A percentile compares a stretch with the other conserved stretches of the same genome.
These are phyloP conservation scores for Tyto alba DNA, from an alignment of 2,113 vertebrate genomes.

Conservation along the genomic window DNA sequence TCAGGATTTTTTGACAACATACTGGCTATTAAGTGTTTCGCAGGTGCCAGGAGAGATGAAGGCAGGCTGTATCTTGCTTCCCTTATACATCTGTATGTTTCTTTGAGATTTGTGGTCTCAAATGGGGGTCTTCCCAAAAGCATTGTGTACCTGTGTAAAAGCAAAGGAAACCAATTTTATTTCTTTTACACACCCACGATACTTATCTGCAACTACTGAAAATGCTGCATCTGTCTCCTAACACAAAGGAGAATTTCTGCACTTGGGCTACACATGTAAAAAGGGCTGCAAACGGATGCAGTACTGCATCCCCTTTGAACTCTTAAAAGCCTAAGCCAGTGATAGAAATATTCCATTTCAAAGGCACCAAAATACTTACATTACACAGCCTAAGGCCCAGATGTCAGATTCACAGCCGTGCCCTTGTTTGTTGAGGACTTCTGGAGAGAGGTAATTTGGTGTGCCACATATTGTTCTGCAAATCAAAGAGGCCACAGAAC, in stretches of 20 bases:
- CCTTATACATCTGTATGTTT: conserved; percentile 94
- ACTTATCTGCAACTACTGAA: background rate
- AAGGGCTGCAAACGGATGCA: background rate
- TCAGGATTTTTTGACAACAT: conserved; percentile 92
- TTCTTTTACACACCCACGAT: background rate
- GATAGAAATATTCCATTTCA: background rate
- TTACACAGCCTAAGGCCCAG: conserved; percentile 97
- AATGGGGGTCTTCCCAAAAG: conserved; percentile 92
- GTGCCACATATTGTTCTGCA: conserved; percentile 97
- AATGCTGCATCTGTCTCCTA: background rate
- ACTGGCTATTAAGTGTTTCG: conserved; percentile 89
- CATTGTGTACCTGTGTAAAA: conserved; percentile 90
- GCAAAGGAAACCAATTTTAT: background rate
- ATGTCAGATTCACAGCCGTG: conserved; percentile 97
- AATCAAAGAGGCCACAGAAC: conserved; percentile 23
- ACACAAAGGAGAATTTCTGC: background rate
- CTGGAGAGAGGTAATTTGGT: conserved; percentile 97
- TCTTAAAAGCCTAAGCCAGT: background rate
- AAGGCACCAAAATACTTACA: conserved; percentile 80
- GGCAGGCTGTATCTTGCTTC: conserved; percentile 93
- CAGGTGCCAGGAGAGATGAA: conserved; percentile 85
- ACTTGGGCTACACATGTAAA: background rate
- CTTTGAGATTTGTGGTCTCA: conserved; percentile 97
- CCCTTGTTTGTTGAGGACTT: conserved; percentile 98
- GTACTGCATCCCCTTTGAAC: background rate